Base-by-base conservation (phyloP, 2,113 vertebrate genomes). In the Cygnus buccinator region DNA sequence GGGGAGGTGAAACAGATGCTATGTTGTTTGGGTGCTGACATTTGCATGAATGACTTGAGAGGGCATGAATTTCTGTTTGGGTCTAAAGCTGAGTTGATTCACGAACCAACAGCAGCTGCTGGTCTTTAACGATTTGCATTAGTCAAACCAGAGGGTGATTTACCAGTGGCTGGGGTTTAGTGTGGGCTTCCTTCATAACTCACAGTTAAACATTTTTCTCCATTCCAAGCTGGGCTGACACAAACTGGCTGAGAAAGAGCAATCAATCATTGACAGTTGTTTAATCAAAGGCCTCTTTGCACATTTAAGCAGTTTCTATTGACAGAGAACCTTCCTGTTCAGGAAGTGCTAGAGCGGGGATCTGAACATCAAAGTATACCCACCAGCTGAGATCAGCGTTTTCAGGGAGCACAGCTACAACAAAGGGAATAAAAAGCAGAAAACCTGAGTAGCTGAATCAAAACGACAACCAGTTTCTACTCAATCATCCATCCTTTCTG, bases 251-350 rank as follows among this genome's bases (percentile, higher is more conserved):
- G 95, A 94, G 76, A 87, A 92, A 73, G 66, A 82, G 46, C 55
- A 93, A 90, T 61, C 73, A 84, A 23, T 72, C 75, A 89, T 1
- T 33, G 29, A 67, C 33, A 84, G 33, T 81, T 90, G 72, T 92
- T 88, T 81, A 97, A 90, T 95, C 87, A 86, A 90, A 35, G 48
- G 79, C 55, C 88, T 93, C 65, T 57, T 75, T 71, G 52, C 67
- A 46, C 46, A 44, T 71, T 81, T 80, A 81, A 80, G 75, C 23
- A 55, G 79, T 80, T 94, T 67, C 88, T 88, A 65, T 74, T 92
- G 90, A 94, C 90, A 78, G 44, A 21, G n/a, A 91, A 87, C 70
- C 61, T 86, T 96, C 68, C 85, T 71, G 43, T 35, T 95, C 52
- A 77, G 85, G 82, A 93, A 94, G 48, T 5, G 25, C 79, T 86